phyloP scores from a whole-genome alignment of 2,888 invertebrate genomes.

The Eudasyphora cyanicolor region DNA sequence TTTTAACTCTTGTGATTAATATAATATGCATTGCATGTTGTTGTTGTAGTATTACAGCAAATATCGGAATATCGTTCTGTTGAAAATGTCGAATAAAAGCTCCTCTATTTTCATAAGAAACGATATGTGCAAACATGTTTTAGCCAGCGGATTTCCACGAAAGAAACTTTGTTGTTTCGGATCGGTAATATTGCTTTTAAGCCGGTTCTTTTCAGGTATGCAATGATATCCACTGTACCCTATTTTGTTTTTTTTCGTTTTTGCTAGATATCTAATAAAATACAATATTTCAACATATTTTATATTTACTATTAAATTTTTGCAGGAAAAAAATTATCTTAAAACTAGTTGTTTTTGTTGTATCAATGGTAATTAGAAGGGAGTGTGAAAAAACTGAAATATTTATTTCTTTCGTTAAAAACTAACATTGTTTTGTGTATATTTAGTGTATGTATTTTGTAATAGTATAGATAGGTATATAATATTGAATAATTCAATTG shows the following conservation, averaged over 20 bases:
- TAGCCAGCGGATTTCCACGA: too few relatives aligned
- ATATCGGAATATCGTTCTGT: too few relatives aligned
- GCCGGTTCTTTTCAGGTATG: too few relatives aligned
- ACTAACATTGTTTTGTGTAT: background rate
- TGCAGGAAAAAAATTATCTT: slow-evolving; percentile 1
- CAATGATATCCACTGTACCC: background rate
- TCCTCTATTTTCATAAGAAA: too few relatives aligned
- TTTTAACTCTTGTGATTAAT: background rate
- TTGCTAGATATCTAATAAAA: background rate
- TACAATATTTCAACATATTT: background rate
- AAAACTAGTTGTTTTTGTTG: background rate
- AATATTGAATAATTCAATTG: slow-evolving; percentile 63
- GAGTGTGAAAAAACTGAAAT: background rate
- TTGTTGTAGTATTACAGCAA: background rate
- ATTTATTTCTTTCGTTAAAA: too few relatives aligned
- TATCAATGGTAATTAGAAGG: background rate
- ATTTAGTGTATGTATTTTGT: background rate
- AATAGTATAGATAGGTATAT: slow-evolving; percentile 24
- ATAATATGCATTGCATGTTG: background rate
- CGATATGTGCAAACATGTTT: too few relatives aligned
- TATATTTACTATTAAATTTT: background rate
- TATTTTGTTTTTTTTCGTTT: too few relatives aligned
- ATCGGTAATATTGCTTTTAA: too few relatives aligned
- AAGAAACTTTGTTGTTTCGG: too few relatives aligned
- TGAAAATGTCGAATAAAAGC: too few relatives aligned